Evolutionary conservation across 1,140 invertebrate species (phyloP), one percentile per base, ranked within the genome.

Genomic region (Galleria mellonella): DNA sequence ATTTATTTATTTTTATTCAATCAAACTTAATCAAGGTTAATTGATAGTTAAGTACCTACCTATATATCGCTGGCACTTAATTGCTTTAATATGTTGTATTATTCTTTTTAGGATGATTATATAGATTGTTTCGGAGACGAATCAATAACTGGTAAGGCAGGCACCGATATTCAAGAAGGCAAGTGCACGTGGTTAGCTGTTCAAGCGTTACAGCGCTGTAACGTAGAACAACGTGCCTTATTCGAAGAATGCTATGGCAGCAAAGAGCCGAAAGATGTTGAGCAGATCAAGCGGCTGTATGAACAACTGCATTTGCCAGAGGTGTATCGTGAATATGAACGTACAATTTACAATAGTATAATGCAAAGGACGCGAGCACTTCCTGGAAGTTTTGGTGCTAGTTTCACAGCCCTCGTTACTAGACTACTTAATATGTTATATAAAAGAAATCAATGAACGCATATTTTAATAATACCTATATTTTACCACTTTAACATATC

Each of bases 131-230:
- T 91, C 77, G 94, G 95, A 0, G 89, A 96, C 66, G 84, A 91
- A 15, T 81, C 88, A 9, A 74, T 92, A 0, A 95, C 91, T 4
- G 96, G 95, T 9, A 98, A 97, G 86, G 76, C 89, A n/a, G 93
- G 94, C 0, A 96, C 90, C 0, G 96, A 98, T 65, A 97, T 98
- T 43, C 87, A 92, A 69, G 95, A 97, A 66, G 94, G 94, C 14
- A 98, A 98, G 87, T 98, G 96, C 77, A 90, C 94, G 7, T 98
- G 96, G 96, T 72, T 98, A 8, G 90, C 93, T 1, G 93, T 96
- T 2, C 89, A 92, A 28, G 94, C 96, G 8, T 71, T 97, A 9
- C 89, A 93, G 70, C 87, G 87, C 47, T 92, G 90, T 39, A 90
- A 88, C 55, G 65, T 87, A 0, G 76, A 89, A 30, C 95, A 97